Evolutionary conservation across 1,140 invertebrate genomes (phyloP).

Genomic region (Uloborus diversus): DNA sequence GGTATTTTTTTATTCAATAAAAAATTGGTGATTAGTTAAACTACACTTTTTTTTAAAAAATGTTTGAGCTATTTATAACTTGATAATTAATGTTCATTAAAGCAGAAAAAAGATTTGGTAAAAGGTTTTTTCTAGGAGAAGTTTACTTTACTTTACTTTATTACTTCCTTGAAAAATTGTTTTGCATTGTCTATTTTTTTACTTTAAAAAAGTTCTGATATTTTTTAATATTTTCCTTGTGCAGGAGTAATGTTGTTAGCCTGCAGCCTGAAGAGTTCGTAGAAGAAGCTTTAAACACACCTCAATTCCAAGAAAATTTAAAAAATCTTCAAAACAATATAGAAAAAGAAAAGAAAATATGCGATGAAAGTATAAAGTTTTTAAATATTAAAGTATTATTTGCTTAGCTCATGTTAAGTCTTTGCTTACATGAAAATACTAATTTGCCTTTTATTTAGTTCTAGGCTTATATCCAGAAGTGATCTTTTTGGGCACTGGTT

Average conservation of each 20-base stretch:
- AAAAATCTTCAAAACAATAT: conserved; percentile 67
- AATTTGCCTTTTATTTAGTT: too few relatives aligned
- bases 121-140: too few relatives aligned
- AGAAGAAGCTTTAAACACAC: conserved; percentile 55
- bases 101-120: background rate
- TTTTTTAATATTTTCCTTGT: background rate
- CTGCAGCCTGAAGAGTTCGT: conserved; percentile 19
- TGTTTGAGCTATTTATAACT: background rate
- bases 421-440: too few relatives aligned
- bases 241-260: conserved; percentile 12
- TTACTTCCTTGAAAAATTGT: background rate
- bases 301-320: conserved; percentile 72
- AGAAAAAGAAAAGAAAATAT: too few relatives aligned
- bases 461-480: conserved; percentile 76
- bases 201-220: too few relatives aligned
- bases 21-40: too few relatives aligned
- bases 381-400: too few relatives aligned
- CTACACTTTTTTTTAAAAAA: too few relatives aligned
- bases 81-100: background rate
- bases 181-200: background rate
- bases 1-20: too few relatives aligned
- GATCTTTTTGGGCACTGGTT: conserved; percentile 91
- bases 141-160: background rate
- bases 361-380: too few relatives aligned
- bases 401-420: too few relatives aligned